Evolutionary conservation across 2,888 invertebrate genomes (phyloP).

Genomic region (Neria commutata): DNA sequence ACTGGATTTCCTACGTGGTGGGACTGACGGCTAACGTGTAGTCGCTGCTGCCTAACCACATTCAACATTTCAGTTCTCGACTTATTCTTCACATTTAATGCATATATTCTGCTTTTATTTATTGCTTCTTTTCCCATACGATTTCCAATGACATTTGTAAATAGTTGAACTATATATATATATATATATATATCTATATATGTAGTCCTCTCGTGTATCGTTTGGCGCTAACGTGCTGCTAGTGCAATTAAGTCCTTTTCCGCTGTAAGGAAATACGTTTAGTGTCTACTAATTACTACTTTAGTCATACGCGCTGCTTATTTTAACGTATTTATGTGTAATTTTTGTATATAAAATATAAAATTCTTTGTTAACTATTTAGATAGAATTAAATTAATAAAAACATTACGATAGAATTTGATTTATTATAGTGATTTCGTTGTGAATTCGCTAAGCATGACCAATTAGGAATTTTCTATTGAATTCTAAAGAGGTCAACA

Average conservation of each 20-base stretch:
- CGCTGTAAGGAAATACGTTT: conserved; percentile 12
- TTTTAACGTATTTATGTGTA: conserved; percentile 50
- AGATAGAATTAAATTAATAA: not conserved
- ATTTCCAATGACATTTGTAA: conserved; percentile 43
- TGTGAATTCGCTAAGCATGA: not conserved
- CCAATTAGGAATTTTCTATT: not conserved
- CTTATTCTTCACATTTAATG: conserved; percentile 32
- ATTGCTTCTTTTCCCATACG: conserved; percentile 9
- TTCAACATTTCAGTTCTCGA: not conserved
- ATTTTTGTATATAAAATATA: conserved; percentile 42
- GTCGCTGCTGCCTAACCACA: conserved; percentile 13
- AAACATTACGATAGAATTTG: not conserved
- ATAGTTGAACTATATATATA: conserved; percentile 20
- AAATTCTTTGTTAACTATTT: conserved; percentile 17
- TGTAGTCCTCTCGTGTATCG: conserved; percentile 35
- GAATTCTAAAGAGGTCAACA: no score
- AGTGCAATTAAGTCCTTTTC: conserved; percentile 11
- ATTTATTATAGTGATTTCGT: no score
- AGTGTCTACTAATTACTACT: conserved; percentile 26
- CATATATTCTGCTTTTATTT: conserved; percentile 2
- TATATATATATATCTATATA: conserved; percentile 16
- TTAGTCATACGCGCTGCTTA: conserved; percentile 49
- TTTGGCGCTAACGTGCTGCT: conserved; percentile 21
- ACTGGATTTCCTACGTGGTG: conserved; percentile 81
- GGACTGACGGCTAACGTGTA: conserved; percentile 57